Percentiles rank a stretch among this genome's conserved stretches.
Conservation (phyloP, 1,140 invertebrate genomes). For the Agrypnia vestita region DNA sequence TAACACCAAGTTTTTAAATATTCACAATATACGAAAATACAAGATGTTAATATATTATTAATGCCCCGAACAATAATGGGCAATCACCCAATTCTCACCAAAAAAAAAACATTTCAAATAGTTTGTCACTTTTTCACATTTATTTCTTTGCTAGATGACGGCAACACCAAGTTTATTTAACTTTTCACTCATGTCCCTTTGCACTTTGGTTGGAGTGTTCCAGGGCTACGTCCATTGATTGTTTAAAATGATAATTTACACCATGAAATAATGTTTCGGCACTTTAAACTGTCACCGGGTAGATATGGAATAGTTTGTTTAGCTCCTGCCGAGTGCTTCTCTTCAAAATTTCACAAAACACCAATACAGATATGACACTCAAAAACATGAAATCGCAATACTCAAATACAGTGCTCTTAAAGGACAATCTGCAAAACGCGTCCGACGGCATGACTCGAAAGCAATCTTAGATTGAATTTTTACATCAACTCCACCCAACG, state of each 20-base stretch:
- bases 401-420: slow-evolving; percentile 28
- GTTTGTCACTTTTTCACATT: too few species aligned
- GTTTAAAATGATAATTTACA: neutral
- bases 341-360: slow-evolving; percentile 19
- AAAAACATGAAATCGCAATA: slow-evolving; percentile 39
- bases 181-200: slow-evolving; percentile 10
- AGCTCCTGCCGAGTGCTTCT: neutral
- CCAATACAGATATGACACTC: slow-evolving; percentile 31
- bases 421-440: slow-evolving; percentile 4
- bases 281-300: neutral
- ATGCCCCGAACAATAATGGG: slow-evolving; percentile 14
- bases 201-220: neutral
- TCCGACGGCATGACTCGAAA: slow-evolving; percentile 22
- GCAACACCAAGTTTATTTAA: neutral
- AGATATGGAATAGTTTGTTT: neutral
- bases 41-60: slow-evolving; percentile 47
- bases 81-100: neutral
- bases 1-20: slow-evolving; percentile 58
- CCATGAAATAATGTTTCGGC: neutral
- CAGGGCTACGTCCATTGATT: neutral
- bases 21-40: slow-evolving; percentile 60
- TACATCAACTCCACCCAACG: slow-evolving; percentile 7
- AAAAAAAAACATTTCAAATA: slow-evolving; percentile 4
- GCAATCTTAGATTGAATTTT: slow-evolving; percentile 35
- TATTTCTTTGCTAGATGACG: too few species aligned